Percentiles rank a stretch among this genome's conserved stretches.
These are phyloP conservation scores for Trichonephila clavipes DNA, from an alignment of 1,140 invertebrate genomes.

Conservation along the genomic window DNA sequence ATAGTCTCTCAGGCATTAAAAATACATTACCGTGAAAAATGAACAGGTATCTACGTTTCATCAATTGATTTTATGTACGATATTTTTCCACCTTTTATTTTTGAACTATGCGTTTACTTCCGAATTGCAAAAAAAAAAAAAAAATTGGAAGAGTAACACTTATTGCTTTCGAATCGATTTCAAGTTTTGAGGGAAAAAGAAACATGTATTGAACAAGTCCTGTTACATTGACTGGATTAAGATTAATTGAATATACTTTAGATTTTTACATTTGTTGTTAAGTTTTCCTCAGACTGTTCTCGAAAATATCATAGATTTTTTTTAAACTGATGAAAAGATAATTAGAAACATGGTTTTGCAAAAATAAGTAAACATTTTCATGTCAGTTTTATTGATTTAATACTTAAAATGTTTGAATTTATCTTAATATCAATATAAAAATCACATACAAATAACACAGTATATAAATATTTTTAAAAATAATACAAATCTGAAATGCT, in stretches of 20 bases:
- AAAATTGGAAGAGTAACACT: not conserved
- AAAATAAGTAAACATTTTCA: too few species aligned
- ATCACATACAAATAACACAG: too few species aligned
- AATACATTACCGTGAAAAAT: not conserved
- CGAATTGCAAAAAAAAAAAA: not conserved
- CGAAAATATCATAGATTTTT: not conserved
- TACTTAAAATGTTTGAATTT: too few species aligned
- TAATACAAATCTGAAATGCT: too few species aligned
- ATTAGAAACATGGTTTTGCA: too few species aligned
- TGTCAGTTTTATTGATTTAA: too few species aligned
- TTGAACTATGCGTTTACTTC: not conserved
- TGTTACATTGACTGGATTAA: not conserved
- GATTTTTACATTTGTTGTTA: not conserved
- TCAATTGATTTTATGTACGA: not conserved
- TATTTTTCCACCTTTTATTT: not conserved
- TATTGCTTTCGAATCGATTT: not conserved
- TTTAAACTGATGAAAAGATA: too few species aligned
- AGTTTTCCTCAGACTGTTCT: not conserved
- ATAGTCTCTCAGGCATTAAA: not conserved
- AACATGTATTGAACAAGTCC: not conserved
- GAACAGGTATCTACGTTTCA: not conserved
- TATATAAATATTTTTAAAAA: too few species aligned
- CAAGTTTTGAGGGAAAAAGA: not conserved
- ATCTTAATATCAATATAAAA: too few species aligned
- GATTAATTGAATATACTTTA: not conserved